A percentile compares a stretch with the other conserved stretches of the same genome.
These are phyloP conservation scores for Rhea pennata DNA, from an alignment of 2,113 vertebrate species.

Conservation along the genomic window DNA sequence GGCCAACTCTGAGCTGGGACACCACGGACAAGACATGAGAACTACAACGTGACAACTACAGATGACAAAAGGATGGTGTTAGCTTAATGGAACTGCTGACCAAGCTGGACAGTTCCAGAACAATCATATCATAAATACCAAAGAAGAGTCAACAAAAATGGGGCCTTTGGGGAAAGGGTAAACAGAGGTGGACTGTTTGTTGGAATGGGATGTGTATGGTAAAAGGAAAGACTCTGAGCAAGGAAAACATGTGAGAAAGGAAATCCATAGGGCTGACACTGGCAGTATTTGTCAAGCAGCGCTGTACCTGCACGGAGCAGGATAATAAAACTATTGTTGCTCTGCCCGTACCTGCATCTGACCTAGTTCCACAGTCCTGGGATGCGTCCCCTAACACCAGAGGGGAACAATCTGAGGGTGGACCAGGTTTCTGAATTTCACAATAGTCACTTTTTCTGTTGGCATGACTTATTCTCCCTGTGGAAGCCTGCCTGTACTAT, in stretches of 20 bases:
- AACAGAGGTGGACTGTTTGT: neutral
- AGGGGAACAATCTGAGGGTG: neutral
- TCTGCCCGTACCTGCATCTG: neutral
- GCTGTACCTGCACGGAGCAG: neutral
- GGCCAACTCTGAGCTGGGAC: neutral
- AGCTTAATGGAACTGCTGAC: neutral
- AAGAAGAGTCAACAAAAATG: neutral
- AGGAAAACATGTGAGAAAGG: neutral
- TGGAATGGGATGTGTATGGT: neutral
- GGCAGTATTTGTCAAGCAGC: neutral
- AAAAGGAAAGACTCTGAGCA: neutral
- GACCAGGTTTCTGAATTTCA: neutral
- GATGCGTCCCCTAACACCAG: neutral
- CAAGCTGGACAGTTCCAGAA: neutral
- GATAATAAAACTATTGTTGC: neutral
- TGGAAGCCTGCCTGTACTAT: neutral
- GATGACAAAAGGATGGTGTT: neutral
- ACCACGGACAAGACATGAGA: neutral
- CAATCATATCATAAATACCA: neutral
- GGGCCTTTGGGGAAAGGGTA: neutral
- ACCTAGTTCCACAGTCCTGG: neutral
- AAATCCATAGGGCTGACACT: neutral
- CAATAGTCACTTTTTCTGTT: neutral
- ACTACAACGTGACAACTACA: neutral
- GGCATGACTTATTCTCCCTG: neutral